Evolutionary conservation across 2,113 vertebrate species (phyloP).

Genomic region (Etheostoma cragini): DNA sequence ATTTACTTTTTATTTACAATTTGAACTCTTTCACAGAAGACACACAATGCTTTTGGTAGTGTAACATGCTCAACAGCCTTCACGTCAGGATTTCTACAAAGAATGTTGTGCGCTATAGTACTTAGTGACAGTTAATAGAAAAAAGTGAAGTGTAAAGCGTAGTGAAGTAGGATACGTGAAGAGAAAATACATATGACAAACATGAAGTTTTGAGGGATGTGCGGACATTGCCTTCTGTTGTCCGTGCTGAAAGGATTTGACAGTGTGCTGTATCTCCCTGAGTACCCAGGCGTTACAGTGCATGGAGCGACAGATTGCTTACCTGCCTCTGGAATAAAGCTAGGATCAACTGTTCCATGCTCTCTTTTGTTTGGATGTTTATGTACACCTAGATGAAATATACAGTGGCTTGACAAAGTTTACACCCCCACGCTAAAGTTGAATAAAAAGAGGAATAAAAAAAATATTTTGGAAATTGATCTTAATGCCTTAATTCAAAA

Average conservation of each 20-base stretch:
- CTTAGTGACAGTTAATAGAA: neutral
- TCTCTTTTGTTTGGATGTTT: neutral
- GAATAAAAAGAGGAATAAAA: no score
- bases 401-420: no score
- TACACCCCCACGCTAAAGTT: no score
- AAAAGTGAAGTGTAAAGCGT: neutral
- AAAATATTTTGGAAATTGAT: no score
- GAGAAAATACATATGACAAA: neutral
- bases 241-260: neutral
- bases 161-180: neutral
- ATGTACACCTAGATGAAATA: neutral
- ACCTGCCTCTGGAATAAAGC: neutral
- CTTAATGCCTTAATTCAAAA: no score
- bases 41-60: neutral
- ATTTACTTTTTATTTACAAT: slow-evolving; percentile 26
- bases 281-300: neutral
- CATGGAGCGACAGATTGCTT: neutral
- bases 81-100: neutral
- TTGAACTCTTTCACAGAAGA: neutral
- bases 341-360: neutral
- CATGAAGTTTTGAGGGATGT: slow-evolving; percentile 1
- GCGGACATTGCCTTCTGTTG: neutral
- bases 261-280: neutral
- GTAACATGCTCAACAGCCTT: neutral
- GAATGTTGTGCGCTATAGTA: neutral